Base-by-base conservation (phyloP, 2,797 vertebrate species). In the Semaprochilodus insignis region DNA sequence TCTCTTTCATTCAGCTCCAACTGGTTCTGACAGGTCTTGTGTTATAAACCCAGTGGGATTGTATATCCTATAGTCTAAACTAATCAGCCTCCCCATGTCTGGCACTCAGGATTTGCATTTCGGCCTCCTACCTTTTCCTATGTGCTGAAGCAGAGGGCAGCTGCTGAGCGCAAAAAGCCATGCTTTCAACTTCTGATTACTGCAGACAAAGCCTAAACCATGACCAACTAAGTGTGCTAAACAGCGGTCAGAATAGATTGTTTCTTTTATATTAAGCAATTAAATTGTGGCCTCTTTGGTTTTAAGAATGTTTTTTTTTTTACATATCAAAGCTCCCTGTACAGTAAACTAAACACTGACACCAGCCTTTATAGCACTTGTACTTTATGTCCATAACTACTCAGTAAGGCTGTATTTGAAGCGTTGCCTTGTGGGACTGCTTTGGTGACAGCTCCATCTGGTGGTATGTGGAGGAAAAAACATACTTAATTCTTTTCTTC, bases 141-240 rank as follows among this genome's bases (percentile, higher is more conserved):
- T 23, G n/a, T 6, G n/a, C 11, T 48, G 44, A 10, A 44, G 40
- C 40, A 48, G 10, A 48, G 44, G 10, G 11, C 5, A 48, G 11
- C 44, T 48, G 44, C 10, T 48, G 6, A 48, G 74, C 97, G 96
- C 85, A 95, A 95, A 95, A 75, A 93, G 94, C 0, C 96, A 97
- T 1, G 95, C 94, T 0, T 96, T 97, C 90, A 96, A 96, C 54
- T 94, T 97, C 91, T 97, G 96, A 96, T 93, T 97, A 87, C 95
- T 93, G 87, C 97, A 96, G 96, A 97, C 77, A 92, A 94, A 51
- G 95, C 95, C 0, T 89, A 96, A 60, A 91, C 66, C 7, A 48
- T 48, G 44, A 48, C 44, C 44, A 48, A 44, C 21, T 44, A 8
- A 44, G 21, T 44, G 19, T 21, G 17, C 66, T 69, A 21, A 15